Evolutionary conservation across 2,888 invertebrate genomes (phyloP).

Genomic region (Eupithecia pulchellata): DNA sequence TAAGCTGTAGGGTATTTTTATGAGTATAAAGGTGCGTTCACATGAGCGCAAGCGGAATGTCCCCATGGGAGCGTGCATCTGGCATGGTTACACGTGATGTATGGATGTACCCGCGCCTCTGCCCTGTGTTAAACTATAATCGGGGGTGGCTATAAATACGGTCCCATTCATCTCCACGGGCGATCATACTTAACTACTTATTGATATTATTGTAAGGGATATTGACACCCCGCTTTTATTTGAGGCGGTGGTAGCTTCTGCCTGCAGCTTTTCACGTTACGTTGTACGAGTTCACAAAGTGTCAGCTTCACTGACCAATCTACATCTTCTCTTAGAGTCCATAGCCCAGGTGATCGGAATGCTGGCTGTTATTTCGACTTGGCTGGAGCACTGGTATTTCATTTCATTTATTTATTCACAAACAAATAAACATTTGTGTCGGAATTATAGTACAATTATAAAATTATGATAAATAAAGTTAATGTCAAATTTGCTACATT

Average conservation of each 20-base stretch:
- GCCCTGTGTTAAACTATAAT: neutral
- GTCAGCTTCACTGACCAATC: neutral
- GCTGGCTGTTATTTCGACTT: no score
- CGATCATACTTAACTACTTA: slow-evolving; percentile 7
- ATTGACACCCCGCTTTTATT: neutral
- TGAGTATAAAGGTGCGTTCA: neutral
- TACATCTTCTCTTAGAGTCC: no score
- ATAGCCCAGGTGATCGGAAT: no score
- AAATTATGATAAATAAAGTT: no score
- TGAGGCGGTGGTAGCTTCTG: neutral
- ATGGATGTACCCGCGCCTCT: neutral
- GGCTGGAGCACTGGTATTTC: no score
- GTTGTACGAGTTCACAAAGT: neutral
- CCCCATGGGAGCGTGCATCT: slow-evolving; percentile 3
- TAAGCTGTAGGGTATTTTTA: neutral
- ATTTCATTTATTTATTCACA: no score
- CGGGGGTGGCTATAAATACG: slow-evolving; percentile 3
- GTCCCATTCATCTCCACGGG: neutral
- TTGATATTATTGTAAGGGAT: slow-evolving; percentile 5
- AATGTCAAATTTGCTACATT: no score
- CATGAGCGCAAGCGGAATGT: neutral
- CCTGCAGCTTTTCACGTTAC: neutral
- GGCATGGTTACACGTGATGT: neutral
- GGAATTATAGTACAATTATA: no score
- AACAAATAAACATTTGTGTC: no score